Evolutionary conservation across 2,888 invertebrate genomes (phyloP).

Genomic region (Lordiphosa andalusiaca): DNA sequence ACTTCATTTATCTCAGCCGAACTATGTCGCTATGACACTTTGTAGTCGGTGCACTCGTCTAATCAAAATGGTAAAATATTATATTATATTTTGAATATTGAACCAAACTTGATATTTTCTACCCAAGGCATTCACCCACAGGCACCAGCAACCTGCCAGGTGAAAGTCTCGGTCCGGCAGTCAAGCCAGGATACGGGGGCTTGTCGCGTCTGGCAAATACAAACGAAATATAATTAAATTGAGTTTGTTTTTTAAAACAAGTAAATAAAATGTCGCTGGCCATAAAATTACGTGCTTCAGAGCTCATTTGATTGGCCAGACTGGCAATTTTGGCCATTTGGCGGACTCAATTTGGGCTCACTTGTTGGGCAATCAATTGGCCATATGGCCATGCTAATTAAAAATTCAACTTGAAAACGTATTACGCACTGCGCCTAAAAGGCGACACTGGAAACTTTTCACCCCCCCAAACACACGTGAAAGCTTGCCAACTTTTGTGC

Average conservation of each 20-base stretch:
- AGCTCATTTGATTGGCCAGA: conserved; percentile 6
- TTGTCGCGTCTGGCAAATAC: background rate
- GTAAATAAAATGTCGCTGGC: conserved; percentile 1
- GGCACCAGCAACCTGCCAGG: too few species aligned
- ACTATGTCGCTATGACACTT: too few species aligned
- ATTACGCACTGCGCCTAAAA: conserved; percentile 67
- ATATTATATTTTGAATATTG: too few species aligned
- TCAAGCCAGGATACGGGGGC: background rate
- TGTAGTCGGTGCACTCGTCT: too few species aligned
- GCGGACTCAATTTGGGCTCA: conserved; percentile 45
- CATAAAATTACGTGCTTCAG: conserved; percentile 5
- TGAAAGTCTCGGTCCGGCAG: too few species aligned
- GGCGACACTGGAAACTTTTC: conserved; percentile 50
- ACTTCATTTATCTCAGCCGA: too few species aligned
- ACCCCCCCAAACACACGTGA: conserved; percentile 56
- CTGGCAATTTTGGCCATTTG: conserved; percentile 21
- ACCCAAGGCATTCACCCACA: too few species aligned
- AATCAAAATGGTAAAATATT: too few species aligned
- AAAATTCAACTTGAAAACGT: conserved; percentile 23
- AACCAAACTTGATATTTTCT: too few species aligned
- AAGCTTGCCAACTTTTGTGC: conserved; percentile 58
- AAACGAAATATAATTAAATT: conserved; percentile 4
- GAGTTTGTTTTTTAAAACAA: conserved; percentile 3
- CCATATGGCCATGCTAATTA: conserved; percentile 10
- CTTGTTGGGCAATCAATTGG: conserved; percentile 3